Evolutionary conservation across 1,140 invertebrate genomes (phyloP).

Genomic region (Lanistes nyassanus): DNA sequence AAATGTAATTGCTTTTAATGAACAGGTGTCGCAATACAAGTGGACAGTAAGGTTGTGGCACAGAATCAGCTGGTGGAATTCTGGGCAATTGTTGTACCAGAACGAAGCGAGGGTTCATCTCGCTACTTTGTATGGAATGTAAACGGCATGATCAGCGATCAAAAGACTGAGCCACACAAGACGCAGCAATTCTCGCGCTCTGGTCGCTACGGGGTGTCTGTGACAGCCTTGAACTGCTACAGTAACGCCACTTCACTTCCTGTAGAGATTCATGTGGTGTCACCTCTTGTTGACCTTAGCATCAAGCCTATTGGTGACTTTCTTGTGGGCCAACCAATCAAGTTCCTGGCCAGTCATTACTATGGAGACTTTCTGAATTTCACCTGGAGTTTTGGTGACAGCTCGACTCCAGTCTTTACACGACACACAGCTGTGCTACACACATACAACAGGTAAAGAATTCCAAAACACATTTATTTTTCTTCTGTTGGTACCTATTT

Average conservation of each 20-base stretch:
- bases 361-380: constrained; percentile 40
- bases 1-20: too few relatives aligned
- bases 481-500: too few relatives aligned
- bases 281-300: constrained; percentile 23
- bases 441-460: constrained; percentile 31
- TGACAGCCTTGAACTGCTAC: constrained; percentile 37
- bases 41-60: too few relatives aligned
- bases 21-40: too few relatives aligned
- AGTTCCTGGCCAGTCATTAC: constrained; percentile 35
- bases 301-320: constrained; percentile 15
- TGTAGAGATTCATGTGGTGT: constrained; percentile 31
- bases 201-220: constrained; percentile 33
- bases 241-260: constrained; percentile 36
- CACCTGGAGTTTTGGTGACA: constrained; percentile 50
- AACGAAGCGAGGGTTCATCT: too few relatives aligned
- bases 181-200: not conserved
- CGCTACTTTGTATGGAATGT: too few relatives aligned
- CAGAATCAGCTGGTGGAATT: too few relatives aligned
- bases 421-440: constrained; percentile 20
- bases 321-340: constrained; percentile 29
- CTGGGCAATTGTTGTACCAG: too few relatives aligned
- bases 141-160: too few relatives aligned
- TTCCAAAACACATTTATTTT: not conserved
- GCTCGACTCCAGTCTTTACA: not conserved
- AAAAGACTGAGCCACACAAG: too few relatives aligned